phyloP scores from a whole-genome alignment of 2,888 invertebrate species.

The Balanococcus diminutus region DNA sequence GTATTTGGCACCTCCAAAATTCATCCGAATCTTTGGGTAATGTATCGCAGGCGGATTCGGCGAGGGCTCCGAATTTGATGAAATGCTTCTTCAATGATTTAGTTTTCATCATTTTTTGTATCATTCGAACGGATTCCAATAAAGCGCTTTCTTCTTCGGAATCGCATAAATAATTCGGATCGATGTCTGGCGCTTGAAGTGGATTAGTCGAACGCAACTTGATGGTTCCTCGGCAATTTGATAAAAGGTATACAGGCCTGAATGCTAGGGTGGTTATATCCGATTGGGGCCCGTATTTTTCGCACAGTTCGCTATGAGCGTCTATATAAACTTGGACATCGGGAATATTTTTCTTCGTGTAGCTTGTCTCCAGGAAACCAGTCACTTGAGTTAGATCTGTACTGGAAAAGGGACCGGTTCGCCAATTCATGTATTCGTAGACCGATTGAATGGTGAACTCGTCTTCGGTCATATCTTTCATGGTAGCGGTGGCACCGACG shows the following conservation, averaged over 20 bases:
- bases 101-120: slow-evolving; percentile 58
- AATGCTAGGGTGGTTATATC: slow-evolving; percentile 54
- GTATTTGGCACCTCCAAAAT: slow-evolving; percentile 59
- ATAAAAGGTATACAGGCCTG: slow-evolving; percentile 61
- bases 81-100: slow-evolving; percentile 58
- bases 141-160: slow-evolving; percentile 61
- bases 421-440: slow-evolving; percentile 60
- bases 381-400: slow-evolving; percentile 63
- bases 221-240: slow-evolving; percentile 60
- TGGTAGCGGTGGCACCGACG: slow-evolving; percentile 60
- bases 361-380: slow-evolving; percentile 62
- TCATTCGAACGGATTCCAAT: slow-evolving; percentile 60
- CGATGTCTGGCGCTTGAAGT: slow-evolving; percentile 63
- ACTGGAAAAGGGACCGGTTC: slow-evolving; percentile 62
- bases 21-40: slow-evolving; percentile 57
- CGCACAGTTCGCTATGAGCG: slow-evolving; percentile 58
- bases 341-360: slow-evolving; percentile 60
- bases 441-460: slow-evolving; percentile 59
- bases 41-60: slow-evolving; percentile 57
- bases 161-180: slow-evolving; percentile 65
- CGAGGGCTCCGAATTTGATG: slow-evolving; percentile 57
- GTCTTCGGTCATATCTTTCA: slow-evolving; percentile 55
- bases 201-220: slow-evolving; percentile 63
- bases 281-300: neutral
- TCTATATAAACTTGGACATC: slow-evolving; percentile 63